These are phyloP conservation scores for Ganaspis sp. DNA, from an alignment of 1,140 invertebrate genomes.

Conservation along the genomic window DNA sequence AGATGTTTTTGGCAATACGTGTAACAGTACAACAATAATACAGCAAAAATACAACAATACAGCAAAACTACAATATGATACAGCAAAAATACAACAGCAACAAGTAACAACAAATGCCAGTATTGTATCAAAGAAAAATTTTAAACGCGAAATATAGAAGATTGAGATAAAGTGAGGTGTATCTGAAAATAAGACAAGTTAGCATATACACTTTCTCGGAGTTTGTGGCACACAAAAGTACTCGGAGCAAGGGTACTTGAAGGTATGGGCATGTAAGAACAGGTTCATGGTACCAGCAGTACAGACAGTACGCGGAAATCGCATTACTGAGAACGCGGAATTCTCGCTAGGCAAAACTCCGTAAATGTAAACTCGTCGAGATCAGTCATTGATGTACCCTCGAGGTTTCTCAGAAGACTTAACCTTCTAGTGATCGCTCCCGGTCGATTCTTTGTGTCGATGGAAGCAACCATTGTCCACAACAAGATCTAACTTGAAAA, in stretches of 20 bases:
- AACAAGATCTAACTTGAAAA: neutral
- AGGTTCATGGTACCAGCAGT: constrained; percentile 41
- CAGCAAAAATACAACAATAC: too few relatives aligned
- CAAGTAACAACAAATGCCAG: too few relatives aligned
- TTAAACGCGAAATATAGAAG: neutral
- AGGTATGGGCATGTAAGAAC: constrained; percentile 47
- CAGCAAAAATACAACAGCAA: too few relatives aligned
- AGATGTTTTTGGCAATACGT: too few relatives aligned
- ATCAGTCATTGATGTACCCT: constrained; percentile 62
- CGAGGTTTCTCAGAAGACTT: constrained; percentile 43
- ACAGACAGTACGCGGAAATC: constrained; percentile 61
- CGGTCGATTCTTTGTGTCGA: constrained; percentile 22
- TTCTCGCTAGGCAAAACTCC: constrained; percentile 67
- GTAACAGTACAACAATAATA: too few relatives aligned
- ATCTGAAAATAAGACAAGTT: neutral
- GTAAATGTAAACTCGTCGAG: constrained; percentile 65
- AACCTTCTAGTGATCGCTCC: constrained; percentile 32
- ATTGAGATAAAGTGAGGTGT: neutral
- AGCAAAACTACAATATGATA: too few relatives aligned
- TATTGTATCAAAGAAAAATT: neutral
- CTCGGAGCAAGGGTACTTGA: constrained; percentile 34
- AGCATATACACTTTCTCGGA: neutral
- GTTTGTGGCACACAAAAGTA: constrained; percentile 18
- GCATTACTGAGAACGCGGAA: constrained; percentile 62
- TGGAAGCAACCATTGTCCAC: neutral